Evolutionary conservation across 92 coral and sea anemone genomes (phyloP), one percentile per base, ranked within the genome.

Genomic region (Epizoanthus rinbou): DNA sequence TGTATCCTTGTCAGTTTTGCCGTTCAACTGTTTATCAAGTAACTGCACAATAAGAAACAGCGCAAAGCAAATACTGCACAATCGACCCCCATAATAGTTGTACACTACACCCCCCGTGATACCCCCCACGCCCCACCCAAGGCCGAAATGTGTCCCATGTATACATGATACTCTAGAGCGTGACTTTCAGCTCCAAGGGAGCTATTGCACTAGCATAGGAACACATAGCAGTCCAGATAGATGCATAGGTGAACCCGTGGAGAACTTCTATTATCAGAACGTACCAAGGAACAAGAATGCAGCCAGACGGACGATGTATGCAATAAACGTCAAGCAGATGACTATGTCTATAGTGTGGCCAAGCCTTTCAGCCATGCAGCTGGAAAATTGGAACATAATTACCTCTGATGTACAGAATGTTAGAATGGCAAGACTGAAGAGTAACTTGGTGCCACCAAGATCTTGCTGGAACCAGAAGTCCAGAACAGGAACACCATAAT

Each of bases 381-480:
- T 28, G 8, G 76, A 64, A 16, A 81, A 25, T 0, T 53, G 78
- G 58, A 87, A 87, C 28, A 87, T 69, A 6, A 85, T 82, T 17
- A 87, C 69, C 66, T 87, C 90, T 1, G 90, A 87, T 22, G 82
- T 58, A 57, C 87, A 57, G 84, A 75, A 82, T 19, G 82, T 58
- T 0, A 74, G 56, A 75, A 85, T 82, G 11, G 87, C 64, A 21
- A 87, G 90, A 8, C 87, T 87, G 5, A 87, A 59, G 1, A 87
- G 69, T 9, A 81, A 39, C 71, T 82, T 87, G 8, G 87, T 82
- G 7, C 87, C 90, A 3, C 90, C 90, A 43, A 87, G 79, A 67
- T 84, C 86, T 64, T 87, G 87, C 37, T 82, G 87, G 54, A 64
- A 87, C 90, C 90, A 87, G 80, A 87, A 87, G 53, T 83, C 90